Percentiles rank a stretch among this genome's conserved stretches.
Evolutionary conservation across 2,888 invertebrate genomes (phyloP).

Genomic region (Pilophorus perplexus): DNA sequence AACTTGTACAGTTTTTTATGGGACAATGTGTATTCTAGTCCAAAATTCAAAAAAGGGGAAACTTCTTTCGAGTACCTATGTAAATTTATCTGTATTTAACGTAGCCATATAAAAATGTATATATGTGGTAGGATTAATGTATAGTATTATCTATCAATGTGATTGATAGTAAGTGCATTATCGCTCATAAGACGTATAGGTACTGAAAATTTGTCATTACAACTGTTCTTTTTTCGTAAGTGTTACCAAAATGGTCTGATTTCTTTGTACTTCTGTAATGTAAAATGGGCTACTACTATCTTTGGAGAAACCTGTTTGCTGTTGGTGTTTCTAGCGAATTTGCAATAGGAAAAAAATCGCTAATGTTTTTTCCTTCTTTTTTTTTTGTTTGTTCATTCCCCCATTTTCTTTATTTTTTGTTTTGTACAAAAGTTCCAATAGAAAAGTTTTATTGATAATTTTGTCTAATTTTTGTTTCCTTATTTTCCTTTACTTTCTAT

Average conservation of each 20-base stretch:
- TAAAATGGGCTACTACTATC: slow-evolving; percentile 16
- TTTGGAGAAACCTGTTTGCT: too few species aligned
- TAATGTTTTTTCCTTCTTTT: slow-evolving; percentile 20
- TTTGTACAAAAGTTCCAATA: slow-evolving; percentile 26
- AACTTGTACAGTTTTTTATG: slow-evolving; percentile 22
- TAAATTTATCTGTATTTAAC: slow-evolving; percentile 23
- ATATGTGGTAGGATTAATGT: slow-evolving; percentile 21
- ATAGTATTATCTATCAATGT: slow-evolving; percentile 31
- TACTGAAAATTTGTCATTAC: slow-evolving; percentile 7
- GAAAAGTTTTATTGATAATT: slow-evolving; percentile 22
- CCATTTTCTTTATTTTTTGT: slow-evolving; percentile 1
- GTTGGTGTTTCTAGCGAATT: too few species aligned
- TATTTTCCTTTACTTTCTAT: slow-evolving; percentile 5
- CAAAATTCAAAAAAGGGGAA: slow-evolving; percentile 12
- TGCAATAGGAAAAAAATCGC: slow-evolving; percentile 3
- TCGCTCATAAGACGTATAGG: slow-evolving; percentile 35
- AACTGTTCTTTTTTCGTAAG: not conserved
- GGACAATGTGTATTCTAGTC: slow-evolving; percentile 30
- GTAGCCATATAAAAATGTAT: slow-evolving; percentile 21
- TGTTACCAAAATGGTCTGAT: slow-evolving; percentile 26
- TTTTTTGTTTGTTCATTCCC: not conserved
- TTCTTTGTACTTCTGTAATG: slow-evolving; percentile 12
- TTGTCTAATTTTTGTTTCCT: slow-evolving; percentile 17
- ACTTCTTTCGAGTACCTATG: slow-evolving; percentile 10
- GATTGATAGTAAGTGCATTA: slow-evolving; percentile 35